A percentile compares a stretch with the other conserved stretches of the same genome.
phyloP scores from a whole-genome alignment of 2,888 invertebrate species.

The Polyommatus icarus region DNA sequence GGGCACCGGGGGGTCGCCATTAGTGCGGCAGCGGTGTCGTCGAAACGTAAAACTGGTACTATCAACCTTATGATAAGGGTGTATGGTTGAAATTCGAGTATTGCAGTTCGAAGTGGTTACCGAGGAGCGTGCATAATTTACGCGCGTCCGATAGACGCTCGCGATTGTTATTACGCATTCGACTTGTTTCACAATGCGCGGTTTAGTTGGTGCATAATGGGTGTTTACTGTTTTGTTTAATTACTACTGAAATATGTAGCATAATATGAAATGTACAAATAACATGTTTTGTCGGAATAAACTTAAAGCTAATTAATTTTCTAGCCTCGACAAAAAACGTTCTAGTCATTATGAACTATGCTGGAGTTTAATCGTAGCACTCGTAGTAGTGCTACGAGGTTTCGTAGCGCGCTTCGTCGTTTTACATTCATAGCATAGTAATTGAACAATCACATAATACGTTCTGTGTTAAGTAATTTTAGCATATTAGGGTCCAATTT shows the following conservation, averaged over 20 bases:
- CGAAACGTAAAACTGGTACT: constrained; percentile 48
- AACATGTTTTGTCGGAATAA: too few species aligned
- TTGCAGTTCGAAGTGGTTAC: constrained; percentile 27
- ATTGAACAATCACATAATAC: too few species aligned
- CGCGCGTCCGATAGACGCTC: constrained; percentile 76
- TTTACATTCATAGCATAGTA: too few species aligned
- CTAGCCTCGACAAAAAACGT: too few species aligned
- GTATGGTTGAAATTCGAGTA: constrained; percentile 47
- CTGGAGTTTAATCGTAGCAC: neutral
- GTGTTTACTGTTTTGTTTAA: neutral
- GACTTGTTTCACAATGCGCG: constrained; percentile 34
- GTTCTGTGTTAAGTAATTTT: too few species aligned
- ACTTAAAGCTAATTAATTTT: too few species aligned
- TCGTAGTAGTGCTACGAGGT: neutral
- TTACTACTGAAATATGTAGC: too few species aligned
- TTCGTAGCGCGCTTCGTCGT: neutral
- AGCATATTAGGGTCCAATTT: too few species aligned
- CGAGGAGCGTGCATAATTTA: constrained; percentile 72
- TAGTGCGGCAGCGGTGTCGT: constrained; percentile 67
- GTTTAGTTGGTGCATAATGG: neutral
- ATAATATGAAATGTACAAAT: too few species aligned
- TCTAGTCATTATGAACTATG: too few species aligned
- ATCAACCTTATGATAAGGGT: constrained; percentile 33
- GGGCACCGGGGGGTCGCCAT: constrained; percentile 63
- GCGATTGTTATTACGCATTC: constrained; percentile 77